Evolutionary conservation across 2,888 invertebrate species (phyloP), one percentile per base, ranked within the genome.

Genomic region (Mactromeris polynyma): DNA sequence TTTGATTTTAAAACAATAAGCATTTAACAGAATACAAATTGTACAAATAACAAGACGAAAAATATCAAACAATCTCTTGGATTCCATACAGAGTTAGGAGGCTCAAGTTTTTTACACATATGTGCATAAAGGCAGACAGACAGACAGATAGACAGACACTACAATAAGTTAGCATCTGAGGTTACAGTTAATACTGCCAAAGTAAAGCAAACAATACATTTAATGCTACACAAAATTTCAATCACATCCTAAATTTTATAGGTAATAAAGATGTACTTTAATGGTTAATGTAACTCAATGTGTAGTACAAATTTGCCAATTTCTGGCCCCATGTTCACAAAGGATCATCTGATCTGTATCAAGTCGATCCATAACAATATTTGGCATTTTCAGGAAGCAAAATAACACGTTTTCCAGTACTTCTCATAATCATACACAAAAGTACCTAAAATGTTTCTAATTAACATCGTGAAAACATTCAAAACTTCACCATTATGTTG

Each of bases 1-100:
- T 73, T 73, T 73, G 73, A 73, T 73, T 73, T 73, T 73, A 73
- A 31, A 73, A 33, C 33, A 73, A 73, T 17, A 73, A 21, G 33
- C 33, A 73, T 33, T 36, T 36, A 73, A 73, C 73, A 73, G 33
- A 36, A 33, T 73, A 64, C 58, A 73, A 0, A 36, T 73, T 73
- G 1, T 26, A 64, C 58, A 64, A 64, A 64, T n/a, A 64, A 64
- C 58, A 64, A 3, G 26, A 2, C 9, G 58, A 64, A 26, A 64
- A 26, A 26, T 26, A 64, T 26, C n/a, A 26, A 26, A 64, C 26
- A n/a, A 64, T 6, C 11, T 64, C 11, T 21, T 26, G 9, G 9
- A 26, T 26, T 64, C 26, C 7, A 3, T 64, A n/a, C 58, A n/a
- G 26, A n/a, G 21, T 26, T 64, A 11, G 2, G 26, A 64, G 11